Evolutionary conservation across 2,797 vertebrate genomes (phyloP).

Genomic region (Argentina silus): DNA sequence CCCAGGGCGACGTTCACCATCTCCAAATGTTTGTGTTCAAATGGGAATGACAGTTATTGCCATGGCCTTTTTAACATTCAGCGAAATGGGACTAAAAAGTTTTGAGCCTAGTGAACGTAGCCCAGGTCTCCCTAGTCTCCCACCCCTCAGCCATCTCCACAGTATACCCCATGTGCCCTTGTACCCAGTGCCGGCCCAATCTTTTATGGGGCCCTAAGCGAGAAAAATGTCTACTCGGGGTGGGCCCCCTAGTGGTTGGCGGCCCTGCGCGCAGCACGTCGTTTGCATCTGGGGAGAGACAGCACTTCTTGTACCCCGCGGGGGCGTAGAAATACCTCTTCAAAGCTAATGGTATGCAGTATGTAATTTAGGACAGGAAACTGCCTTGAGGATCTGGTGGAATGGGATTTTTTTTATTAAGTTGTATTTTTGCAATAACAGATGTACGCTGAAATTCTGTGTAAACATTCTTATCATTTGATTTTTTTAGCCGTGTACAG

Average conservation of each 20-base stretch:
- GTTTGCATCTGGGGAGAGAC: too few species aligned
- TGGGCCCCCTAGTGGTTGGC: too few species aligned
- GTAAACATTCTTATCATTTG: constrained; percentile 16
- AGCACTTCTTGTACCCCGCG: too few species aligned
- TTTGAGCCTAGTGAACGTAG: neutral
- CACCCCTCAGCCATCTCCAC: neutral
- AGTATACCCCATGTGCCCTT: neutral
- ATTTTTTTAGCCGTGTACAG: neutral
- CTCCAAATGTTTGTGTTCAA: neutral
- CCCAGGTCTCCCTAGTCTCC: neutral
- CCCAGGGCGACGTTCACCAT: neutral
- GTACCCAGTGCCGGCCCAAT: neutral
- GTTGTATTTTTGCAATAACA: constrained; percentile 15
- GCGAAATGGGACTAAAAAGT: neutral
- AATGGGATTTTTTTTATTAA: neutral
- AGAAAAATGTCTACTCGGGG: too few species aligned
- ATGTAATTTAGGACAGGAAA: neutral
- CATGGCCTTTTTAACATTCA: too few species aligned
- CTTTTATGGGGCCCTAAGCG: too few species aligned
- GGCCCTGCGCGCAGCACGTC: too few species aligned
- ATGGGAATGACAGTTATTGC: neutral
- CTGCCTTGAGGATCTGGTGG: neutral
- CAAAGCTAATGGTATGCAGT: constrained; percentile 8
- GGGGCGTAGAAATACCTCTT: neutral
- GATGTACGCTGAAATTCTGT: neutral